Percentiles rank a stretch among this genome's conserved stretches.
Conservation (phyloP, 2,113 vertebrate genomes). For the Hippolais icterina region DNA sequence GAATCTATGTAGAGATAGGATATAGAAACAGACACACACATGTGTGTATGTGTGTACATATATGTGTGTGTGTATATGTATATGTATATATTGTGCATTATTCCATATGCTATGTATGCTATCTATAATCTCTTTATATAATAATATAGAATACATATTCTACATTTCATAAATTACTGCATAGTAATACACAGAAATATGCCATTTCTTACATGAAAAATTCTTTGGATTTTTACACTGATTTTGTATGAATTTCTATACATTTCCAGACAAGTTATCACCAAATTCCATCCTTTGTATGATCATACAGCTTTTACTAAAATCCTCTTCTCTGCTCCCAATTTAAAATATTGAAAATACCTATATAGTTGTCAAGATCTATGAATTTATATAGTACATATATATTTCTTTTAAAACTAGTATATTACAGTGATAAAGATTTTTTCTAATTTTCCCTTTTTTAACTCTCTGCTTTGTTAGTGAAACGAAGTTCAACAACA, state of each 20-base stretch:
- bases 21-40: neutral
- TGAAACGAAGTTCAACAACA: constrained; percentile 7
- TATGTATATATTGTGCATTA: neutral
- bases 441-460: neutral
- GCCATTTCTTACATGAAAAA: neutral
- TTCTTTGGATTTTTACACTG: neutral
- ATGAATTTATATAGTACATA: neutral
- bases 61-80: neutral
- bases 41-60: neutral
- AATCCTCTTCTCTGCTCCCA: neutral
- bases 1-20: neutral
- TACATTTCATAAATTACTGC: neutral
- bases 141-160: neutral
- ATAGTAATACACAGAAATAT: neutral
- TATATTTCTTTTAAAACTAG: neutral
- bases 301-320: neutral
- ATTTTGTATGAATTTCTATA: neutral
- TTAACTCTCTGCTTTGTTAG: neutral
- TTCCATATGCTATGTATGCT: neutral
- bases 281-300: neutral
- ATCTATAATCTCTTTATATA: neutral
- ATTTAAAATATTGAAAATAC: neutral
- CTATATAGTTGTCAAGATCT: neutral
- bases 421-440: neutral
- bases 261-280: neutral